These are phyloP conservation scores for Autographa pulchrina DNA, from an alignment of 2,888 invertebrate species.

Conservation along the genomic window DNA sequence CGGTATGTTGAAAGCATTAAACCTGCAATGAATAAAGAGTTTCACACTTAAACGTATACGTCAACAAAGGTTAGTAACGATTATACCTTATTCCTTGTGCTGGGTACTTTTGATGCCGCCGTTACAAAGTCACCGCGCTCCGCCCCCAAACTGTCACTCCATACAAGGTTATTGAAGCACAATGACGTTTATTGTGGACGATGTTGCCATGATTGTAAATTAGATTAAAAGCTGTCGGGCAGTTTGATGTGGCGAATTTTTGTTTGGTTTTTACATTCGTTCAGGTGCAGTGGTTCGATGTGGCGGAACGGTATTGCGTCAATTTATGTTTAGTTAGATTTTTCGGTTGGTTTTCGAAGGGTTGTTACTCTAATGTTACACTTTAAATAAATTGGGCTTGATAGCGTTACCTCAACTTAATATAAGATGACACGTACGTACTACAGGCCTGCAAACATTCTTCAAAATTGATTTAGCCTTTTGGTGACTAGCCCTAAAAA, in stretches of 20 bases:
- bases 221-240: conserved; percentile 72
- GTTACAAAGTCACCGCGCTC: conserved; percentile 69
- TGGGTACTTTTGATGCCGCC: conserved; percentile 61
- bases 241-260: conserved; percentile 87
- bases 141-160: conserved; percentile 65
- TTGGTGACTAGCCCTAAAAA: too few relatives aligned
- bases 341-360: conserved; percentile 22
- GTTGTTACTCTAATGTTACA: conserved; percentile 6
- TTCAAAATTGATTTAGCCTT: too few relatives aligned
- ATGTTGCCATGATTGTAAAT: conserved; percentile 67
- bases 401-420: too few relatives aligned
- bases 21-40: conserved; percentile 60
- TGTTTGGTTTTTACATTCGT: conserved; percentile 74
- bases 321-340: conserved; percentile 31
- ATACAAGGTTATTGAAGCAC: conserved; percentile 43
- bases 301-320: conserved; percentile 41
- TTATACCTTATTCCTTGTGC: conserved; percentile 55
- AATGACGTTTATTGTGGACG: conserved; percentile 42
- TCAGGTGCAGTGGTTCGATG: conserved; percentile 52
- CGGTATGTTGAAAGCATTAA: conserved; percentile 60
- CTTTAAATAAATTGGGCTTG: too few relatives aligned
- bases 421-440: too few relatives aligned
- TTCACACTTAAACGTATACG: conserved; percentile 64
- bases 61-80: conserved; percentile 64
- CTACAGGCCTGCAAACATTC: too few relatives aligned